Conservation (phyloP, 2,797 vertebrate species). For the Hoplostethus atlanticus region DNA sequence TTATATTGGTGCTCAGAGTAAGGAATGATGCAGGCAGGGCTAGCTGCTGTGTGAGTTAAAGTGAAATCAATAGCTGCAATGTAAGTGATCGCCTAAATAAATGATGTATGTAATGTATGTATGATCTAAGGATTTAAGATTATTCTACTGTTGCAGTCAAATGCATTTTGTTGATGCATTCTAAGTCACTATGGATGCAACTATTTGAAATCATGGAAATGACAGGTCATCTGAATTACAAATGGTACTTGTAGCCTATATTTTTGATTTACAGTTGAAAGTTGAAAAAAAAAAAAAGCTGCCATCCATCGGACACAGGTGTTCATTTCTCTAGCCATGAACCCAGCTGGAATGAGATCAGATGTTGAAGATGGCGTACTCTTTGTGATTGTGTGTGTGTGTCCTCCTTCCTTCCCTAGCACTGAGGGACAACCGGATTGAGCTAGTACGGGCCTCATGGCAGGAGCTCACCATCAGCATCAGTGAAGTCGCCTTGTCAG, state of each 20-base stretch:
- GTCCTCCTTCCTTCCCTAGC: constrained; percentile 68
- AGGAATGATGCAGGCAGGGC: constrained; percentile 25
- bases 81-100: constrained; percentile 61
- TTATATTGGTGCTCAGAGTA: constrained; percentile 17
- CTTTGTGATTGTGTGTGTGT: constrained; percentile 17
- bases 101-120: too few relatives aligned
- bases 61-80: constrained; percentile 60
- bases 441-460: constrained; percentile 94
- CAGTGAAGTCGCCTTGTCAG: constrained; percentile 92
- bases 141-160: constrained; percentile 43
- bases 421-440: constrained; percentile 96
- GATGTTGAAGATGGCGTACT: constrained; percentile 2
- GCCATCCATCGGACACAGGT: not conserved
- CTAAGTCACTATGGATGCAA: constrained; percentile 50
- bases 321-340: not conserved
- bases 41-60: constrained; percentile 44
- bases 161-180: constrained; percentile 38
- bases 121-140: constrained; percentile 34
- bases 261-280: too few relatives aligned
- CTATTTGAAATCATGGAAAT: constrained; percentile 31
- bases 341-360: not conserved
- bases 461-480: constrained; percentile 98
- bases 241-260: constrained; percentile 5
- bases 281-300: not conserved
- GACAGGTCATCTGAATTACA: constrained; percentile 43